Base-by-base conservation (phyloP, 2,113 vertebrate genomes). In the Leuciscus idus region DNA sequence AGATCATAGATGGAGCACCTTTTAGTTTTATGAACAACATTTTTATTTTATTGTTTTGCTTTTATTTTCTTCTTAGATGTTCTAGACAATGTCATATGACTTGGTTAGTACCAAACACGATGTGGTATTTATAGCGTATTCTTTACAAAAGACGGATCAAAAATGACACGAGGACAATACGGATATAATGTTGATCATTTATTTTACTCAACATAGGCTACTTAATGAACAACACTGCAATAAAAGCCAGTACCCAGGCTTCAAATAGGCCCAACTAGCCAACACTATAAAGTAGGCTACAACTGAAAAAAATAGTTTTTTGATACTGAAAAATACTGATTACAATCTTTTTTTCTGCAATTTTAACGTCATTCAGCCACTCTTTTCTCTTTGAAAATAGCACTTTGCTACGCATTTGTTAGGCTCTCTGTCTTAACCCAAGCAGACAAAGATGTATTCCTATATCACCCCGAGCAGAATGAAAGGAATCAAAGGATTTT, bases 401-500 rank as follows among this genome's bases (percentile, higher is more conserved):
- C 33, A 4, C 68, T 95, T 92, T 93, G 93, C 93, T 95, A 92
- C 91, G 89, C 95, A 92, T 94, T 96, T 95, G 93, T 95, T 95
- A 93, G 90, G 94, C 90, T 87, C 89, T 83, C 89, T 90, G 33
- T 92, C 94, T 95, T 93, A 95, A 94, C 91, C 92, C 90, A 94
- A 92, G 93, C 92, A 90, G 93, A 96, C 93, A 95, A 95, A 95
- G 94, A 94, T 93, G 93, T 91, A 94, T 93, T 89, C 93, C 93
- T 95, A 94, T 95, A 94, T 95, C 95, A 94, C 94, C 94, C 92
- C 85, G 88, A 96, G 95, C 94, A 96, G 96, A 96, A 96, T 94
- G 93, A 96, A 96, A 92, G 91, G 95, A 97, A 96, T 97, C 96
- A 96, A 85, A 97, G 94, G 95, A 95, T 96, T 95, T 95, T 83